phyloP scores from a whole-genome alignment of 1,140 invertebrate species.

The Tenebrio molitor region DNA sequence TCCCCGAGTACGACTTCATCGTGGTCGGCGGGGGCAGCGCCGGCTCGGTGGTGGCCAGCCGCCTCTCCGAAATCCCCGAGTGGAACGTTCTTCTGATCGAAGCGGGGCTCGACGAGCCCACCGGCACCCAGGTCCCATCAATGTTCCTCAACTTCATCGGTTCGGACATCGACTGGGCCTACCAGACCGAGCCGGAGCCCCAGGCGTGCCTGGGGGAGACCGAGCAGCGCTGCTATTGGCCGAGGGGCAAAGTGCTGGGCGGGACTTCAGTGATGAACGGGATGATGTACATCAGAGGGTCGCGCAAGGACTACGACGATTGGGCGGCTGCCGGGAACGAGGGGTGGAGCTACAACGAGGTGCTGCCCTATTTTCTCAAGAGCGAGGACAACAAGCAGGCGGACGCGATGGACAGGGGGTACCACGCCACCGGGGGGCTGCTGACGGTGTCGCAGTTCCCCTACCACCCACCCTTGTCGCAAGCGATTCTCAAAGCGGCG shows the following conservation, averaged over 20 bases:
- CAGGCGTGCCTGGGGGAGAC: conserved; percentile 84
- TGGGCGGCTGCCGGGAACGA: conserved; percentile 90
- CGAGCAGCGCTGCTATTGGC: conserved; percentile 84
- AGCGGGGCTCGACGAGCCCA: conserved; percentile 87
- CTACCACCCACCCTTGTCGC: conserved; percentile 87
- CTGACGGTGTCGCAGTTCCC: conserved; percentile 87
- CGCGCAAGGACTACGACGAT: conserved; percentile 89
- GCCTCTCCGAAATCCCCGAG: conserved; percentile 82
- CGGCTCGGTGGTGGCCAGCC: conserved; percentile 84
- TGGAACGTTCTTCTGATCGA: conserved; percentile 87
- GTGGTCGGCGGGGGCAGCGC: conserved; percentile 91
- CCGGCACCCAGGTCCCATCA: conserved; percentile 85
- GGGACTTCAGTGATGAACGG: conserved; percentile 96
- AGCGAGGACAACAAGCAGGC: conserved; percentile 87
- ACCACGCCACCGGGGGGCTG: conserved; percentile 83
- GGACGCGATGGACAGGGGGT: conserved; percentile 80
- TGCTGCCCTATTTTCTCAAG: conserved; percentile 90
- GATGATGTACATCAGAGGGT: conserved; percentile 97
- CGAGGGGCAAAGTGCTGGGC: conserved; percentile 88
- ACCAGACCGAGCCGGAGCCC: conserved; percentile 87
- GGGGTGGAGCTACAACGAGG: conserved; percentile 92
- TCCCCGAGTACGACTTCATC: conserved; percentile 83
- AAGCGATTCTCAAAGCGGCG: conserved; percentile 86
- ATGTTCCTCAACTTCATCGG: conserved; percentile 89
- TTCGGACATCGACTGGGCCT: conserved; percentile 89